phyloP scores from a whole-genome alignment of 1,140 invertebrate genomes.

The Lithobius niger region DNA sequence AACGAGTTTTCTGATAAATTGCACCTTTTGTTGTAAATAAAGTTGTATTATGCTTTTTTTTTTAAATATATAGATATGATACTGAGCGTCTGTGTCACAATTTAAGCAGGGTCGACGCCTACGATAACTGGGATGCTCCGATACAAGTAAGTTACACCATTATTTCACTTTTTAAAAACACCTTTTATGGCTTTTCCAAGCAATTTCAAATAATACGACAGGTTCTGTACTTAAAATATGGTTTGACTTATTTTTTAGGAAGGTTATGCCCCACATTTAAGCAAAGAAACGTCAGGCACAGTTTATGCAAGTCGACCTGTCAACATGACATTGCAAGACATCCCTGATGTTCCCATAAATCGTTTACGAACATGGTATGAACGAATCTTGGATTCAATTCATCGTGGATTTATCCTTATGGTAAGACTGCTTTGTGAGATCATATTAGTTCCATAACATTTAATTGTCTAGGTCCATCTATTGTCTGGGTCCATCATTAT shows the following conservation, averaged over 20 bases:
- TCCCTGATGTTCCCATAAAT: slow-evolving; percentile 10
- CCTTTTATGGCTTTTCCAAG: too few relatives aligned
- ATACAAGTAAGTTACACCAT: slow-evolving; percentile 3
- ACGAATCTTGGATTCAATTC: slow-evolving; percentile 14
- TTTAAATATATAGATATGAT: slow-evolving; percentile 45
- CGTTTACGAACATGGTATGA: slow-evolving; percentile 15
- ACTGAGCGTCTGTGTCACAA: slow-evolving; percentile 49
- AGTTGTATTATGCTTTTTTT: neutral
- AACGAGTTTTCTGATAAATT: too few relatives aligned
- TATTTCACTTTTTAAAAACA: too few relatives aligned
- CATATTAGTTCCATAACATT: too few relatives aligned
- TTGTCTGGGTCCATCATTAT: too few relatives aligned
- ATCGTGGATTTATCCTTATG: slow-evolving; percentile 6
- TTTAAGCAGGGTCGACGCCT: slow-evolving; percentile 36
- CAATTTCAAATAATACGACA: too few relatives aligned
- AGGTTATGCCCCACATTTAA: slow-evolving; percentile 18
- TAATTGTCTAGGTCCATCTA: too few relatives aligned
- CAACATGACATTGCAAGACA: slow-evolving; percentile 13
- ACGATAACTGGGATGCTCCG: neutral
- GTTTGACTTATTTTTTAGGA: slow-evolving; percentile 12
- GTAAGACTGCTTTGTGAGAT: neutral
- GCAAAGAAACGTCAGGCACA: slow-evolving; percentile 14
- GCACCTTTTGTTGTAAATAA: too few relatives aligned
- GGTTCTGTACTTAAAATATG: too few relatives aligned
- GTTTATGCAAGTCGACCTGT: slow-evolving; percentile 13